Conservation (phyloP, 2,113 vertebrate species). For the Misgurnus mizolepis region DNA sequence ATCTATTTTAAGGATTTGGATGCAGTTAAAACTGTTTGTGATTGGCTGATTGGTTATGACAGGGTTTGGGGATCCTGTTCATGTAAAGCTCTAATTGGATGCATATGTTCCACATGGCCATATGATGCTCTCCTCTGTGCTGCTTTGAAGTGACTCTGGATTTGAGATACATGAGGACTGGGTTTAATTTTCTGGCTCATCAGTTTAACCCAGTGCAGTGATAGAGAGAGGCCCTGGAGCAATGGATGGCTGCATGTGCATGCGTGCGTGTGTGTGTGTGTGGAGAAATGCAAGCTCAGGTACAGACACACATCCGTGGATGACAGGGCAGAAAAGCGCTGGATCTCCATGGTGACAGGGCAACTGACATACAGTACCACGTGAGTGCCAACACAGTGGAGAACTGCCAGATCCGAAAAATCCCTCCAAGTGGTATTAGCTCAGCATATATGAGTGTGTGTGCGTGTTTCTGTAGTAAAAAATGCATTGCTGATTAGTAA, state of each 20-base stretch:
- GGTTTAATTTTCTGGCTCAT: conserved; percentile 46
- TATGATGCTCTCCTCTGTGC: conserved; percentile 24
- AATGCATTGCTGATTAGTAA: conserved; percentile 32
- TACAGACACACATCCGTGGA: conserved; percentile 52
- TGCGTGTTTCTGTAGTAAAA: conserved; percentile 1
- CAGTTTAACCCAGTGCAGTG: conserved; percentile 16
- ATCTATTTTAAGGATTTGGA: conserved; percentile 13
- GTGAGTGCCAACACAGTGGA: conserved; percentile 55
- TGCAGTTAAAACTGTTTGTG: neutral
- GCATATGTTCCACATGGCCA: conserved; percentile 26
- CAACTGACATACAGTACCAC: conserved; percentile 62
- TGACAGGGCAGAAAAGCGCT: conserved; percentile 48
- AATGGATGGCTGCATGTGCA: conserved; percentile 24
- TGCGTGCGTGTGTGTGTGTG: conserved; percentile 13
- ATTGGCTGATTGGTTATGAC: conserved; percentile 32
- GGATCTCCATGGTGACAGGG: conserved; percentile 67
- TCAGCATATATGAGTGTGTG: conserved; percentile 29
- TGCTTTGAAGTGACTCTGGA: conserved; percentile 25
- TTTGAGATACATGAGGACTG: conserved; percentile 25
- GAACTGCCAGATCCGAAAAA: conserved; percentile 63
- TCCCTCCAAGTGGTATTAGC: conserved; percentile 43
- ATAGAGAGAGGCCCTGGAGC: conserved; percentile 1
- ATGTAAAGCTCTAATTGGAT: conserved; percentile 40
- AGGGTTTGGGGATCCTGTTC: conserved; percentile 32
- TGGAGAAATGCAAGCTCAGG: conserved; percentile 53